A percentile compares a stretch with the other conserved stretches of the same genome.
Conservation (phyloP, 2,113 vertebrate genomes). For the Hemicordylus capensis region DNA sequence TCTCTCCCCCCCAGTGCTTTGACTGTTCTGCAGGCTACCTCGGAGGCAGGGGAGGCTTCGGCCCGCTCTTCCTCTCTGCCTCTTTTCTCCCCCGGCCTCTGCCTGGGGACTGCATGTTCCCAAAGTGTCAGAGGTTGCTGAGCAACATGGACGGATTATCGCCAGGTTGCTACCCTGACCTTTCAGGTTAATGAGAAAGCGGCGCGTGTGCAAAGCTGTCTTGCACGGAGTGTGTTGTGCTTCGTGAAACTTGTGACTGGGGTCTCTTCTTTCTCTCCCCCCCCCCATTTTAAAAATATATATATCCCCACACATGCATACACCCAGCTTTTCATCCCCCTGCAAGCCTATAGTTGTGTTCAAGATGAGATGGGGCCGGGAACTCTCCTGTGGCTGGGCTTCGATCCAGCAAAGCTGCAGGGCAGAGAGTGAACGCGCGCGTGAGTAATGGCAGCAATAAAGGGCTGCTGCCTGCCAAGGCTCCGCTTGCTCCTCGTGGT, state of each 20-base stretch:
- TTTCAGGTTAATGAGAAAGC: background rate
- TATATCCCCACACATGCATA: background rate
- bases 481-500: background rate
- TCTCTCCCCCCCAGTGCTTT: slow-evolving; percentile 40
- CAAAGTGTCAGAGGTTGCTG: background rate
- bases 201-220: background rate
- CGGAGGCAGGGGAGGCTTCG: background rate
- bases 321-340: background rate
- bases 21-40: slow-evolving; percentile 27
- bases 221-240: too few species aligned
- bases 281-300: too few species aligned
- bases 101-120: background rate
- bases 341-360: background rate
- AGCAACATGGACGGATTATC: slow-evolving; percentile 9
- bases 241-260: too few species aligned
- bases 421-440: too few species aligned
- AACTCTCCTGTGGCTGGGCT: background rate
- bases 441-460: background rate
- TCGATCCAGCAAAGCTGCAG: background rate
- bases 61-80: background rate
- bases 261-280: background rate
- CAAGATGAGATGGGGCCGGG: background rate
- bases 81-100: background rate
- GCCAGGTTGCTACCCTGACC: background rate
- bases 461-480: background rate